Evolutionary conservation across 2,797 vertebrate species (phyloP).

Genomic region (Anguilla marmorata): DNA sequence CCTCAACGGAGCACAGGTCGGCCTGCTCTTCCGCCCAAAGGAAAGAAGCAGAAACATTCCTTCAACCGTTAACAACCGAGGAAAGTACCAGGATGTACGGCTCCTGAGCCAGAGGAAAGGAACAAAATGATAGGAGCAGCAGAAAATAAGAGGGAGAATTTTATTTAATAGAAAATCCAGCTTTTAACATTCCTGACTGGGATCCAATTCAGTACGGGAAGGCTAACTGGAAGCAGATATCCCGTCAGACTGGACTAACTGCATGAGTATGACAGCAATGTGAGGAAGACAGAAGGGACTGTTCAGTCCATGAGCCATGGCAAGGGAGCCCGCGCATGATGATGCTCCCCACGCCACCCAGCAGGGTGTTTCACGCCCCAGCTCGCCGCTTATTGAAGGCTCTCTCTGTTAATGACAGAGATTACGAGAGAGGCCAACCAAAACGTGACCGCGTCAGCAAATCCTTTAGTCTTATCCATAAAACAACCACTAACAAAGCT

Average conservation of each 20-base stretch:
- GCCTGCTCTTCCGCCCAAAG: not conserved
- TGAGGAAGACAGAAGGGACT: not conserved
- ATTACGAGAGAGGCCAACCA: not conserved
- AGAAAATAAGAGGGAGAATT: not conserved
- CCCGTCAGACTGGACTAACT: not conserved
- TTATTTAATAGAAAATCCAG: not conserved
- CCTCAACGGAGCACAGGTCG: not conserved
- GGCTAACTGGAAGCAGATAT: conserved; percentile 24
- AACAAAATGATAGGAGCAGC: not conserved
- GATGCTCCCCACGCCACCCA: not conserved
- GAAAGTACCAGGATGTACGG: not conserved
- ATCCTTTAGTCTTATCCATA: not conserved
- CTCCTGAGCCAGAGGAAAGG: not conserved
- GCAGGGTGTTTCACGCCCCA: not conserved
- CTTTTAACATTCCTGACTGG: not conserved
- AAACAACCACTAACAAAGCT: not conserved
- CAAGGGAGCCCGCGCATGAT: too few species aligned
- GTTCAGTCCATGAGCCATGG: not conserved
- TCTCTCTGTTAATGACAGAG: conserved; percentile 6
- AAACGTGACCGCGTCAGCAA: not conserved
- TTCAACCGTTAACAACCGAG: not conserved
- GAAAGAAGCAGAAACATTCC: not conserved
- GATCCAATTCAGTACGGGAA: not conserved
- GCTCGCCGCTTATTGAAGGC: not conserved
- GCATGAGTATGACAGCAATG: not conserved